phyloP scores from a whole-genome alignment of 2,797 vertebrate species.

The Onychomys arenicola region DNA sequence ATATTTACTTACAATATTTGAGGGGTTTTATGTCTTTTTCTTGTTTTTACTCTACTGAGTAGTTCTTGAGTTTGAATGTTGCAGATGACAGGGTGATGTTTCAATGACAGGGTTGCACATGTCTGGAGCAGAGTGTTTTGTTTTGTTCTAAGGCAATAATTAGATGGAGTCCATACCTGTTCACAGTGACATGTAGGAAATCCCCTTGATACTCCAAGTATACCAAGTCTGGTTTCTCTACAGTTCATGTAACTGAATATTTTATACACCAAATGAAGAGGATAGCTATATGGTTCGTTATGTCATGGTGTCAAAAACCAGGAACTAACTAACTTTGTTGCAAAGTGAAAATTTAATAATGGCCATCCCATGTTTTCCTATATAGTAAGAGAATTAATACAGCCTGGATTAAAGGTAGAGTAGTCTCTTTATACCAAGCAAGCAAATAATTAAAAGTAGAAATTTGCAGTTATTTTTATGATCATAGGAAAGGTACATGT shows the following conservation, averaged over 20 bases:
- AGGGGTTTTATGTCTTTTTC: neutral
- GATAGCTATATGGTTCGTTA: neutral
- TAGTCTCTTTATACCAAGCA: neutral
- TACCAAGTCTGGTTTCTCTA: neutral
- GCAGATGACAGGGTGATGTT: neutral
- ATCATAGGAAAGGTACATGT: neutral
- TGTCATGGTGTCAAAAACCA: neutral
- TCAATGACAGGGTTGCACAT: neutral
- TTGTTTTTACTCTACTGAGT: neutral
- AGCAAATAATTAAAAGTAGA: neutral
- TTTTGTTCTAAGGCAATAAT: slow-evolving; percentile 36
- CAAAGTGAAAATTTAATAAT: neutral
- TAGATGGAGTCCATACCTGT: neutral
- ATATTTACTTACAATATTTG: neutral
- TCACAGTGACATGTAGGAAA: neutral
- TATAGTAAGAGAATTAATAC: neutral
- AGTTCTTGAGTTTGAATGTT: neutral
- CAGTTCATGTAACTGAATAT: neutral
- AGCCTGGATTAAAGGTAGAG: neutral
- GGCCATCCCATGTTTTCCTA: neutral
- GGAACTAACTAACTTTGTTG: neutral
- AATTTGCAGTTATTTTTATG: neutral
- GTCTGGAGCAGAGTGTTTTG: neutral
- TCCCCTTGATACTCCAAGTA: neutral
- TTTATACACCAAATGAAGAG: neutral